These are phyloP conservation scores for Dendrolimus pini DNA, from an alignment of 2,888 invertebrate species.

Conservation along the genomic window DNA sequence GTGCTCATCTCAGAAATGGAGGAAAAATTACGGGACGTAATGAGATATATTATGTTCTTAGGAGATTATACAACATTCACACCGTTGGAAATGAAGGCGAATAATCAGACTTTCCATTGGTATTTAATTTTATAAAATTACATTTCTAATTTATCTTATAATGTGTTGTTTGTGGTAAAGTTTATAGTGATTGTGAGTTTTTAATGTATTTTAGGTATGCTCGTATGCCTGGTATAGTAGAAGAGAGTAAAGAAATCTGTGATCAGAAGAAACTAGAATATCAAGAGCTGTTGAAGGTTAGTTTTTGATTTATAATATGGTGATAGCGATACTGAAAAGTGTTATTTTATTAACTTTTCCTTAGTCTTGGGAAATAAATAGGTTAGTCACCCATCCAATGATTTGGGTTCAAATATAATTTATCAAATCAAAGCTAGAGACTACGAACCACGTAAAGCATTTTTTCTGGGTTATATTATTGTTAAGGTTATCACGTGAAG, in stretches of 20 bases:
- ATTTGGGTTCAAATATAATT: too few relatives aligned
- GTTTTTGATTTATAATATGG: background rate
- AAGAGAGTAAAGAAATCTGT: conserved; percentile 87
- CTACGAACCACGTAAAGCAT: too few relatives aligned
- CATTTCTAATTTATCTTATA: too few relatives aligned
- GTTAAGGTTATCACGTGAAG: too few relatives aligned
- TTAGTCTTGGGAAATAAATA: too few relatives aligned
- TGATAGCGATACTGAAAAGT: too few relatives aligned
- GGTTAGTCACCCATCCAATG: too few relatives aligned
- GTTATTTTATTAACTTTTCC: too few relatives aligned
- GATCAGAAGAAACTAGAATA: conserved; percentile 91
- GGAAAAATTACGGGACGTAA: conserved; percentile 79
- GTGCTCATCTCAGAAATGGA: conserved; percentile 84
- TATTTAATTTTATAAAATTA: conserved; percentile 18
- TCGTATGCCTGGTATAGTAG: conserved; percentile 87
- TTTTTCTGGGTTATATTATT: too few relatives aligned
- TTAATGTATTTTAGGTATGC: conserved; percentile 74
- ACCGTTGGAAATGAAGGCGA: conserved; percentile 91
- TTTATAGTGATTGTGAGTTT: too few relatives aligned
- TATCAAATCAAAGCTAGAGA: too few relatives aligned
- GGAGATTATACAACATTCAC: conserved; percentile 88
- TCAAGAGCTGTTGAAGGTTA: conserved; percentile 84
- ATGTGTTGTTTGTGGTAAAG: too few relatives aligned
- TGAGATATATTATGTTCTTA: conserved; percentile 87
- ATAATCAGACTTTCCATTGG: conserved; percentile 93